Evolutionary conservation across 35 echinoderm and acorn worm species (phyloP), one percentile per base, ranked within the genome.

Genomic region (Stichopus chloronotus): DNA sequence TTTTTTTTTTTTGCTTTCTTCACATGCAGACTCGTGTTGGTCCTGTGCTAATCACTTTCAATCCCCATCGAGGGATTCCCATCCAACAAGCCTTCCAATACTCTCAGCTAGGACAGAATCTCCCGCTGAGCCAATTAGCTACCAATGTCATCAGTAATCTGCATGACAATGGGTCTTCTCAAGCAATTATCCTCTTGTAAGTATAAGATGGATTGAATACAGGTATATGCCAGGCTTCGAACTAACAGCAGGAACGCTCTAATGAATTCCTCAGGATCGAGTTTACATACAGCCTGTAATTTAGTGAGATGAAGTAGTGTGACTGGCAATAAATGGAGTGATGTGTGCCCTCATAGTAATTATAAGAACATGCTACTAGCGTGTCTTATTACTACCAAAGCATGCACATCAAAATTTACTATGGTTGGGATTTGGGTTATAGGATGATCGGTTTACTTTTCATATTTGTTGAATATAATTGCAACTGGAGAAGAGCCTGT

Each of bases 131-230:
- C 60, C 57, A 88, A 56, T 53, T 97, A 90, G 96, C 93, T 17
- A 59, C 12, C 10, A 74, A 93, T 24, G 88, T 92, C 58, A 5
- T 97, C 4, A 95, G 91, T 58, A 76, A 93, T 83, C 87, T 94
- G 19, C 88, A 92, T 79, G 96, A 97, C 22, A 97, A 89, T 43
- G 94, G 94, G 25, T 72, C 86, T 8, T 95, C 96, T 77, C 96
- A 97, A 72, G 79, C 85, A 19, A 91, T 97, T 22, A 86, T 97
- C n/a, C 81, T 97, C 9, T 88, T 88, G 96, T 97, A 94, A 92
- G 95, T 86, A 55, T 81, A 11, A 22, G 22, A 25, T 65, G 30
- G 85, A 17, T 63, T 88, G 19, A 88, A 55, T 83, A 12, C 43
- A 11, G 24, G 80, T 53, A 55, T 53, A 30, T 13, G 69, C 13